Conservation (phyloP, 2,113 vertebrate genomes). For the Rattus rattus region DNA sequence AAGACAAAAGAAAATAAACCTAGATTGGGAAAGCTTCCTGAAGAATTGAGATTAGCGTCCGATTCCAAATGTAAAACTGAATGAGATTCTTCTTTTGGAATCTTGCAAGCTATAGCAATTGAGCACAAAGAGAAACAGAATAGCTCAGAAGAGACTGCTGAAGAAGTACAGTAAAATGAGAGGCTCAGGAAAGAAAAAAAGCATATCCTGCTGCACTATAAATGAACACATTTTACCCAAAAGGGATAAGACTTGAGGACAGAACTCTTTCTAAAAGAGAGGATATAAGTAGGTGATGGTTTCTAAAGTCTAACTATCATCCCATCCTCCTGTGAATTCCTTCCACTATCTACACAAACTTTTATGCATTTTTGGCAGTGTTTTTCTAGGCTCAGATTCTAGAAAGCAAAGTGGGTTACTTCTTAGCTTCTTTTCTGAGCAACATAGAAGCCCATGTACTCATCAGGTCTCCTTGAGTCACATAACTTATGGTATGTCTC, state of each 20-base stretch:
- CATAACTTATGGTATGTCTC: too few relatives aligned
- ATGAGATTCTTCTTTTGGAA: not conserved
- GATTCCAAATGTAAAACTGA: not conserved
- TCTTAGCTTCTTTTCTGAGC: not conserved
- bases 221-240: not conserved
- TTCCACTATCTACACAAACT: not conserved
- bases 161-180: not conserved
- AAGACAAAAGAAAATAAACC: not conserved
- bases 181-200: not conserved
- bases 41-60: not conserved
- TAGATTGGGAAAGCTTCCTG: not conserved
- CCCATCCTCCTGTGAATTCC: not conserved
- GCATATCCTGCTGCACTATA: not conserved
- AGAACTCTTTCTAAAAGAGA: not conserved
- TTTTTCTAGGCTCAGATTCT: not conserved
- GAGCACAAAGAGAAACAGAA: not conserved
- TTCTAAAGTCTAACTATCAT: not conserved
- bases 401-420: not conserved
- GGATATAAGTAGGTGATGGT: not conserved
- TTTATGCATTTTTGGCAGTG: not conserved
- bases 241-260: not conserved
- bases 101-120: not conserved
- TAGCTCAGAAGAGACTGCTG: not conserved
- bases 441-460: not conserved
- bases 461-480: too few relatives aligned